Conservation (phyloP, 2,888 invertebrate genomes). For the Scaeva pyrastri region DNA sequence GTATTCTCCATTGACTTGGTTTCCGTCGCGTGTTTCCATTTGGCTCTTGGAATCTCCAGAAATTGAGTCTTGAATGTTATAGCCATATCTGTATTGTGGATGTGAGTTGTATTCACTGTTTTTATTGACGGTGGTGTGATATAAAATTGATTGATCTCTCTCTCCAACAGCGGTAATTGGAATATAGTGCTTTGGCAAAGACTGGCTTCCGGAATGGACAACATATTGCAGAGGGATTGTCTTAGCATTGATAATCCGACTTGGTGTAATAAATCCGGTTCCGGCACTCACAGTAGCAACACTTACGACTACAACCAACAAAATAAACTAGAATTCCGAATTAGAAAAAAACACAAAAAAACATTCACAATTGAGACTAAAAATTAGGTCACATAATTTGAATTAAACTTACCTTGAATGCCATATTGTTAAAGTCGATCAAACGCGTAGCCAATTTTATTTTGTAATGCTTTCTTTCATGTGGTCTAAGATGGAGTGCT, state of each 20-base stretch:
- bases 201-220: not conserved
- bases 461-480: conserved; percentile 60
- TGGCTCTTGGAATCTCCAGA: conserved; percentile 58
- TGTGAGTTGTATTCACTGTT: conserved; percentile 37
- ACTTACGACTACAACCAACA: conserved; percentile 24
- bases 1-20: conserved; percentile 61
- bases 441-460: conserved; percentile 6
- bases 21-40: conserved; percentile 54
- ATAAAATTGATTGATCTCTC: not conserved
- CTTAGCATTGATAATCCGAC: conserved; percentile 25
- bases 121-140: conserved; percentile 15
- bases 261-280: conserved; percentile 31
- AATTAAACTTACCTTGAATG: conserved; percentile 49
- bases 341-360: not conserved
- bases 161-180: not conserved
- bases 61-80: conserved; percentile 37
- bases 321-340: conserved; percentile 32
- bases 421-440: conserved; percentile 32
- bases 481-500: conserved; percentile 58
- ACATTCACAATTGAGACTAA: not conserved
- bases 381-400: conserved; percentile 8
- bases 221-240: not conserved
- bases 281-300: conserved; percentile 40
- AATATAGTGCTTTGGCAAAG: not conserved
- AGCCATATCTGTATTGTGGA: conserved; percentile 57